Evolutionary conservation across 2,888 invertebrate genomes (phyloP).

Genomic region (Andrena dorsata): DNA sequence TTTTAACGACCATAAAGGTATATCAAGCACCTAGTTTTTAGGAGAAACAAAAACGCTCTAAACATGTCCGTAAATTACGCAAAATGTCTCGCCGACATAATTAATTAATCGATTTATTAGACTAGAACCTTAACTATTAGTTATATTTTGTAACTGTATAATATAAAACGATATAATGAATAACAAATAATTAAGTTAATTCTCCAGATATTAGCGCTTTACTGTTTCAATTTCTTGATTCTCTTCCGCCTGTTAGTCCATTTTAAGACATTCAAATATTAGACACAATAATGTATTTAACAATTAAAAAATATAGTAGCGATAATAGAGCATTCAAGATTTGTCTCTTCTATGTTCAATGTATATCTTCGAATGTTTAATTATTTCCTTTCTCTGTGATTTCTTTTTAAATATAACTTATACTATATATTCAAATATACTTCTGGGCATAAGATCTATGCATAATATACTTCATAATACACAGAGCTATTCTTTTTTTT

Average conservation of each 20-base stretch:
- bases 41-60: constrained; percentile 10
- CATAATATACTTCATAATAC: constrained; percentile 39
- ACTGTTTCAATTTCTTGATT: constrained; percentile 17
- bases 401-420: constrained; percentile 44
- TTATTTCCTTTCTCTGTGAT: constrained; percentile 38
- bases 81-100: constrained; percentile 24
- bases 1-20: constrained; percentile 2
- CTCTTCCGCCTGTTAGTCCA: constrained; percentile 16
- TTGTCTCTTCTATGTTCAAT: constrained; percentile 39
- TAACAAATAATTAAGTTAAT: constrained; percentile 46
- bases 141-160: constrained; percentile 30
- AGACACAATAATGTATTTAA: constrained; percentile 43
- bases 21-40: constrained; percentile 8
- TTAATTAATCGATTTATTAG: constrained; percentile 44
- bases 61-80: constrained; percentile 8
- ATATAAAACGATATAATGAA: constrained; percentile 25
- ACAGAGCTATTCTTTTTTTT: constrained; percentile 30
- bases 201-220: constrained; percentile 22
- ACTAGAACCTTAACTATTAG: constrained; percentile 51
- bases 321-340: constrained; percentile 43
- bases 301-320: constrained; percentile 46
- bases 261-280: constrained; percentile 41
- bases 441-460: constrained; percentile 45
- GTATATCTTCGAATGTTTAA: constrained; percentile 31
- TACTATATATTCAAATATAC: constrained; percentile 46